phyloP scores from a whole-genome alignment of 2,797 vertebrate genomes.

The Sebastes taczanowskii region DNA sequence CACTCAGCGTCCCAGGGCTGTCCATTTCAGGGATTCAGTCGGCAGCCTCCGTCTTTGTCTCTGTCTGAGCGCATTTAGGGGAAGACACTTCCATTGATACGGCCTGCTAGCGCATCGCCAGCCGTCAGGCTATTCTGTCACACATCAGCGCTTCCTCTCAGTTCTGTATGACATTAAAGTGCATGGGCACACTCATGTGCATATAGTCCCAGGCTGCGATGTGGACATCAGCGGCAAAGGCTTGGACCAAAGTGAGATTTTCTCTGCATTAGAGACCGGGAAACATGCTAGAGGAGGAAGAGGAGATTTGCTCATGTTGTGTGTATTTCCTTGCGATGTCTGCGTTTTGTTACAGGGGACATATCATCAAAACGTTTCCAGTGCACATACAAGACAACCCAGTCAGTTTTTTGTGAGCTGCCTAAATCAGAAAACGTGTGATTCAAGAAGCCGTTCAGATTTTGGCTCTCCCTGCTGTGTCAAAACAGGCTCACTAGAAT shows the following conservation, averaged over 20 bases:
- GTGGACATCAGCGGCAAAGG: neutral
- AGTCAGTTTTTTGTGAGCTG: neutral
- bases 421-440: neutral
- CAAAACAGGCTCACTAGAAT: neutral
- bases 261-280: neutral
- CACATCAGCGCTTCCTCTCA: constrained; percentile 42
- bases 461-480: neutral
- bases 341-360: neutral
- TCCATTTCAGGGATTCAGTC: constrained; percentile 61
- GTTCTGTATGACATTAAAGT: constrained; percentile 47
- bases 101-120: constrained; percentile 22
- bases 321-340: neutral
- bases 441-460: neutral
- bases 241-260: neutral
- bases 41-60: constrained; percentile 63
- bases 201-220: constrained; percentile 25
- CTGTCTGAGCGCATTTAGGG: constrained; percentile 60
- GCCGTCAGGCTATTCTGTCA: constrained; percentile 57
- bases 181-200: constrained; percentile 25
- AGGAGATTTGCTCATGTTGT: neutral
- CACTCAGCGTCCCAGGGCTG: constrained; percentile 48
- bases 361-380: too few species aligned
- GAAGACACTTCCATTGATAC: constrained; percentile 58
- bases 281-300: neutral
- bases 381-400: too few species aligned